These are phyloP conservation scores for Amazona vittata DNA, from an alignment of 2,113 vertebrate species.

Conservation along the genomic window DNA sequence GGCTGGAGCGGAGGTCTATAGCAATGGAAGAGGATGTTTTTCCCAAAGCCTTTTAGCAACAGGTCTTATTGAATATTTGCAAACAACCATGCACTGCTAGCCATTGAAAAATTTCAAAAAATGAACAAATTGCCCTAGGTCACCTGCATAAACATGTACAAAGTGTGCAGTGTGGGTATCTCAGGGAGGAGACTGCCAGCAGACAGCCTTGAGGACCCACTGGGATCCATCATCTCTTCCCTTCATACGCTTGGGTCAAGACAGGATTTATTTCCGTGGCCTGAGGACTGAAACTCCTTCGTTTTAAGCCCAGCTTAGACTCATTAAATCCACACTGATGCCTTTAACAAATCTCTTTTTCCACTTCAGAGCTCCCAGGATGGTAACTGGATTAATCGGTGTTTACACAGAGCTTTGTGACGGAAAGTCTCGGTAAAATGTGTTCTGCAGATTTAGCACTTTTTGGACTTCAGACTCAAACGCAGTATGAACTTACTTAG, in stretches of 20 bases:
- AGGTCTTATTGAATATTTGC: not conserved
- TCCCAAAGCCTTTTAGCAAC: not conserved
- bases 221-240: not conserved
- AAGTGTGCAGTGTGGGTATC: not conserved
- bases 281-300: not conserved
- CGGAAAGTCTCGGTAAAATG: not conserved
- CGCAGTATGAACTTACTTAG: not conserved
- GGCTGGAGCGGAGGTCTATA: not conserved
- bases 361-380: not conserved
- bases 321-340: not conserved
- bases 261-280: not conserved
- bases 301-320: conserved; percentile 13
- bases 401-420: not conserved
- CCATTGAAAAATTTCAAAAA: not conserved
- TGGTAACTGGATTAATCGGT: not conserved
- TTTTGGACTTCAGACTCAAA: not conserved
- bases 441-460: not conserved
- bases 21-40: not conserved
- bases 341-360: not conserved
- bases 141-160: not conserved
- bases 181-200: not conserved
- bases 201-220: not conserved
- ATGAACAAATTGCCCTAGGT: not conserved
- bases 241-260: not conserved
- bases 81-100: not conserved